These are phyloP conservation scores for Scaptomyza graminum DNA, from an alignment of 1,140 invertebrate species.

Conservation along the genomic window DNA sequence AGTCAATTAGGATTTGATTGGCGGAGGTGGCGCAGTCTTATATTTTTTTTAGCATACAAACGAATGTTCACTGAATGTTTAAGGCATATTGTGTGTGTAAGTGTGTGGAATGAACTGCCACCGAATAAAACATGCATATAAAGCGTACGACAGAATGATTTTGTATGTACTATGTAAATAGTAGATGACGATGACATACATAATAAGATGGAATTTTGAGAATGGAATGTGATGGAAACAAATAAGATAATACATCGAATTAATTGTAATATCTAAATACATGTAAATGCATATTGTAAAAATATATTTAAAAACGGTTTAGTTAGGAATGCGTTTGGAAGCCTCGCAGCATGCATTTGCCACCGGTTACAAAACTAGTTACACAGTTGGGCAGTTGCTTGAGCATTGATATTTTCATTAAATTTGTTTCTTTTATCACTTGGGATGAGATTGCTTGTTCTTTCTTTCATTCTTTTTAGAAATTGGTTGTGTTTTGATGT, in stretches of 20 bases:
- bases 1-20: slow-evolving; percentile 6
- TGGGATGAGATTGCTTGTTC: slow-evolving; percentile 36
- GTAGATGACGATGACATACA: slow-evolving; percentile 4
- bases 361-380: slow-evolving; percentile 32
- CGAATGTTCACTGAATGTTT: slow-evolving; percentile 16
- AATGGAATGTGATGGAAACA: slow-evolving; percentile 13
- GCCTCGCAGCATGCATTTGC: slow-evolving; percentile 61
- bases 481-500: background rate
- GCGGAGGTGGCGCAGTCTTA: slow-evolving; percentile 20
- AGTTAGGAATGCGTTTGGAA: slow-evolving; percentile 43
- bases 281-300: slow-evolving; percentile 7
- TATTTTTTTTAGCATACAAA: slow-evolving; percentile 11
- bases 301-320: slow-evolving; percentile 2
- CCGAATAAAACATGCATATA: slow-evolving; percentile 18
- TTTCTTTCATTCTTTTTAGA: background rate
- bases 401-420: slow-evolving; percentile 22
- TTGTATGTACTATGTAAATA: too few relatives aligned
- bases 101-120: slow-evolving; percentile 19
- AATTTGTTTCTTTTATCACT: slow-evolving; percentile 32
- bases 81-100: background rate
- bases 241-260: slow-evolving; percentile 36
- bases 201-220: background rate
- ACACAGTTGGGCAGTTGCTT: slow-evolving; percentile 33
- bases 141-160: slow-evolving; percentile 15
- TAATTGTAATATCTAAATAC: slow-evolving; percentile 35